These are phyloP conservation scores for Hydriomena furcata DNA, from an alignment of 2,888 invertebrate species.

Conservation along the genomic window DNA sequence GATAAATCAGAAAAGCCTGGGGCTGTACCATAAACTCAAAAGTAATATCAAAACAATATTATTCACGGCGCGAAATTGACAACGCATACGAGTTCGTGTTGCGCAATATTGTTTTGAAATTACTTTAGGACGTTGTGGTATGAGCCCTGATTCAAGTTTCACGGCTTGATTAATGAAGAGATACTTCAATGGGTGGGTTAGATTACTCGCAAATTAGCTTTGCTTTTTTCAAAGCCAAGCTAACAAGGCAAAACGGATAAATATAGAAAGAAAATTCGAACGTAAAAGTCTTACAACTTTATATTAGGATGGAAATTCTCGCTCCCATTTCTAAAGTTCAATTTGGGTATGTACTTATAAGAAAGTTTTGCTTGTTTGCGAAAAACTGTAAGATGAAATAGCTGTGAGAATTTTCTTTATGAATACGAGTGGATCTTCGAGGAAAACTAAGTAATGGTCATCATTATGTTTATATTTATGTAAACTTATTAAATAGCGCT, in stretches of 20 bases:
- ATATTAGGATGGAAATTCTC: constrained; percentile 3
- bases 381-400: not conserved
- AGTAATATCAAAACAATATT: too few species aligned
- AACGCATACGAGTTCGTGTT: too few species aligned
- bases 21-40: too few species aligned
- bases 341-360: constrained; percentile 10
- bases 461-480: constrained; percentile 10
- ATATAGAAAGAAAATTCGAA: constrained; percentile 3
- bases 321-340: constrained; percentile 2
- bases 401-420: not conserved
- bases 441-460: constrained; percentile 1
- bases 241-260: constrained; percentile 13
- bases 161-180: constrained; percentile 18
- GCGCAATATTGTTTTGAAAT: too few species aligned
- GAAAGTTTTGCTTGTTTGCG: not conserved
- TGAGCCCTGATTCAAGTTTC: constrained; percentile 14
- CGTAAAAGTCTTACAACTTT: constrained; percentile 2
- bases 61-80: too few species aligned
- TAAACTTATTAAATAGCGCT: not conserved
- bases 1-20: constrained; percentile 11
- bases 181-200: constrained; percentile 14
- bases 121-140: too few species aligned
- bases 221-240: constrained; percentile 11
- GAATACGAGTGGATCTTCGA: not conserved
- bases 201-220: constrained; percentile 22